Evolutionary conservation across 2,888 invertebrate species (phyloP), one percentile per base, ranked within the genome.

Genomic region (Steromphala cineraria): DNA sequence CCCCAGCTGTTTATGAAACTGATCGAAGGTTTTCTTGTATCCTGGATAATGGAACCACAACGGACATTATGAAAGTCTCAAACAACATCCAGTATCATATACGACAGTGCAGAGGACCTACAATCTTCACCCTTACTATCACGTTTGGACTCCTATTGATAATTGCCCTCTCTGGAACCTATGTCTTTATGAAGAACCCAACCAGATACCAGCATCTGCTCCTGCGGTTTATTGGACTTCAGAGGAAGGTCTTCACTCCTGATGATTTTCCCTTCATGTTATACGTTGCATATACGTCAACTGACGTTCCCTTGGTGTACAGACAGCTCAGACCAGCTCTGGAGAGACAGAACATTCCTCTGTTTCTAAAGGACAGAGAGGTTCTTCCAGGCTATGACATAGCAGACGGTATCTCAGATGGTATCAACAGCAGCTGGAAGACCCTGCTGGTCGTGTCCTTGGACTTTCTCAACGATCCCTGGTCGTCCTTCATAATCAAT

Each of bases 341-440:
- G 52, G 75, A 75, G 75, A 19, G 2, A 0, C 52, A 21, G 7
- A 24, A 52, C 2, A 46, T 46, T 10, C 46, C 46, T 8, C 75
- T 75, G 53, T 75, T 52, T 52, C 21, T 75, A 24, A 40, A 75
- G 15, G 75, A 75, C 24, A n/a, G 75, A 1, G 75, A 75, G 28
- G 52, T 75, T 52, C 46, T 75, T 40, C 75, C 75, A 28, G 75
- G 75, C n/a, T 53, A 75, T 52, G 75, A 52, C 52, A 52, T 75
- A 8, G 24, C 52, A 52, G 75, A 52, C 15, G 75, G 75, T 19
- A 75, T 75, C 52, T 21, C 52, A 40, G 75, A 75, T 19, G 75
- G 75, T 4, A 53, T 75, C 24, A 53, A 75, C 24, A 24, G 24
- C 19, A 75, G 75, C 24, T 75, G 75, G 75, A 75, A 52, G 75